phyloP scores from a whole-genome alignment of 1,140 invertebrate species.

The Agrypnia vestita region DNA sequence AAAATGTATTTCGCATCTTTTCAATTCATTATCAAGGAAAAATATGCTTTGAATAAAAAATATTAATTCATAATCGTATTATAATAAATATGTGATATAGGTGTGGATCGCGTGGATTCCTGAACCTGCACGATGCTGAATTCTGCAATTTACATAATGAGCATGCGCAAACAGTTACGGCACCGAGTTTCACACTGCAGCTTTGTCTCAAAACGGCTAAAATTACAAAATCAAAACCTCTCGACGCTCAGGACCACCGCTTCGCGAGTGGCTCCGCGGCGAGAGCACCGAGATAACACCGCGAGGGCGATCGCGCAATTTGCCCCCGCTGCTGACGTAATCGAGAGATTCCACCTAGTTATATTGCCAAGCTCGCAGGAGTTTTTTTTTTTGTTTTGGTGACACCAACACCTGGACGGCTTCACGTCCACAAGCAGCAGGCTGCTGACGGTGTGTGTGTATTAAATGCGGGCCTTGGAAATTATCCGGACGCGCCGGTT shows the following conservation, averaged over 20 bases:
- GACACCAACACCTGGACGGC: conserved; percentile 18
- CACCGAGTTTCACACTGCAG: conserved; percentile 18
- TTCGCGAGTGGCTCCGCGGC: too few relatives aligned
- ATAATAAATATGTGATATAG: too few relatives aligned
- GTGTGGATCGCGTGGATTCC: too few relatives aligned
- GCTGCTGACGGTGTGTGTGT: neutral
- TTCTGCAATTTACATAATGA: conserved; percentile 20
- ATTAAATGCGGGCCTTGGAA: conserved; percentile 4
- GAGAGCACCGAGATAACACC: too few relatives aligned
- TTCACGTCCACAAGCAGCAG: neutral
- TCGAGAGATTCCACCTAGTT: conserved; percentile 19
- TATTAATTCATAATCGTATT: too few relatives aligned
- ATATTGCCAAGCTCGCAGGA: neutral
- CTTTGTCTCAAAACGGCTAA: conserved; percentile 5
- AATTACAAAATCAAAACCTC: conserved; percentile 7
- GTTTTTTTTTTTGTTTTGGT: conserved; percentile 22
- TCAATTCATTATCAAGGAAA: too few relatives aligned
- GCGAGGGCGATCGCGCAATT: neutral
- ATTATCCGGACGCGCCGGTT: neutral
- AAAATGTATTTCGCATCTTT: too few relatives aligned
- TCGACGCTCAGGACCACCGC: too few relatives aligned
- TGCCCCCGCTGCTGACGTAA: neutral
- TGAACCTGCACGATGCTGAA: neutral
- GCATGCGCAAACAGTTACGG: conserved; percentile 21
- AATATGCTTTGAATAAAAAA: too few relatives aligned